Evolutionary conservation across 2,888 invertebrate genomes (phyloP).

Genomic region (Lithodes maja): DNA sequence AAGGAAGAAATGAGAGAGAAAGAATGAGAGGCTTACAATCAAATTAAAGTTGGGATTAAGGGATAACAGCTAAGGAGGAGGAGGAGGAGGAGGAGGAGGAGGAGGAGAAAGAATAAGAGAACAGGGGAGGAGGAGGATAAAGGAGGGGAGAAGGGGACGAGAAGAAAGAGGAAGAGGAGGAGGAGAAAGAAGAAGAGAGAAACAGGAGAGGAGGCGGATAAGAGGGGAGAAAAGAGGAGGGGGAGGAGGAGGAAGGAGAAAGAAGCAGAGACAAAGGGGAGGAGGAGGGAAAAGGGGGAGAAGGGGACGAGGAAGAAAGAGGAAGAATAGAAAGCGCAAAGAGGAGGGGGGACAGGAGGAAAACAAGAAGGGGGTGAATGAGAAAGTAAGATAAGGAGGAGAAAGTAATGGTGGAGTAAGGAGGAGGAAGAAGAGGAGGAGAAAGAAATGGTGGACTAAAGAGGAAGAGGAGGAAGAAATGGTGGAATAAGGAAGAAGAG

Average conservation of each 20-base stretch:
- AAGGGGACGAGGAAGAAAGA: constrained; percentile 2
- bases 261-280: background rate
- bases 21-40: background rate
- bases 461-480: background rate
- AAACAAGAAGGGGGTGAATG: background rate
- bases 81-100: background rate
- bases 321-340: background rate
- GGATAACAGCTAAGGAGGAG: background rate
- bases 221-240: background rate
- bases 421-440: background rate
- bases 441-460: background rate
- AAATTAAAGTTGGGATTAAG: background rate
- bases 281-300: background rate
- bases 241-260: background rate
- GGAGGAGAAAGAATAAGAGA: background rate
- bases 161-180: background rate
- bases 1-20: background rate
- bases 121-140: too few species aligned
- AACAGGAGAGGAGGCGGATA: background rate
- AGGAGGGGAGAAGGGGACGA: background rate
- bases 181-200: background rate
- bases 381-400: background rate
- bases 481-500: background rate
- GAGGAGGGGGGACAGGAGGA: background rate
- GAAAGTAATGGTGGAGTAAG: background rate